These are phyloP conservation scores for Aldrovandia affinis DNA, from an alignment of 2,797 vertebrate species.

Conservation along the genomic window DNA sequence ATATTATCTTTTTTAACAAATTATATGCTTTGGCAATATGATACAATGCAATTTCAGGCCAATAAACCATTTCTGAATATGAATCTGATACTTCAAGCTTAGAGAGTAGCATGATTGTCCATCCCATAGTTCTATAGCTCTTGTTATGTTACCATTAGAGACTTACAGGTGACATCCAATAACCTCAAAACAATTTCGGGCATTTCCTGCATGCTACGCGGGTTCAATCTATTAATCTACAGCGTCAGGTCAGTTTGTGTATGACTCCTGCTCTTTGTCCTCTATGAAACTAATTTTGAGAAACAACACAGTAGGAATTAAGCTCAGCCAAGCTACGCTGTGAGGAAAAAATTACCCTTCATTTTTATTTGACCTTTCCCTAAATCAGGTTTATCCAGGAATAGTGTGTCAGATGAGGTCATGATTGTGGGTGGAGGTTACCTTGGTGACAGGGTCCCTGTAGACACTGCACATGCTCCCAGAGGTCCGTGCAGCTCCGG, in stretches of 20 bases:
- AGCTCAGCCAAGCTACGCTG: background rate
- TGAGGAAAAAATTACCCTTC: background rate
- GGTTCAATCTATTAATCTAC: background rate
- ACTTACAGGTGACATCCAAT: background rate
- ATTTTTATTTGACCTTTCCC: background rate
- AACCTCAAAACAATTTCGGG: background rate
- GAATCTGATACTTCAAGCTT: background rate
- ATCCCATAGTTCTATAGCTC: background rate
- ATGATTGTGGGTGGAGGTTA: slow-evolving; percentile 38
- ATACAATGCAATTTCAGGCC: background rate
- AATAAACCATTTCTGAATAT: background rate
- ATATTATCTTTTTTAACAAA: background rate
- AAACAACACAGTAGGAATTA: background rate
- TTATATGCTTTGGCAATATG: background rate
- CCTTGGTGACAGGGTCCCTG: slow-evolving; percentile 83
- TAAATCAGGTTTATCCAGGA: background rate
- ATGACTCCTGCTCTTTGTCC: background rate
- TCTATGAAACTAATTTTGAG: background rate
- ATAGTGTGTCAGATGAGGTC: background rate
- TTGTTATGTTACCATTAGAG: background rate
- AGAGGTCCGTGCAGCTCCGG: slow-evolving; percentile 83
- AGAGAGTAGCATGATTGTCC: background rate
- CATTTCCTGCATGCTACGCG: background rate
- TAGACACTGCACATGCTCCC: slow-evolving; percentile 87
- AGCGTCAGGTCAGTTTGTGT: background rate